Base-by-base conservation (phyloP, 2,888 invertebrate genomes). In the Tubiluchus corallicola region DNA sequence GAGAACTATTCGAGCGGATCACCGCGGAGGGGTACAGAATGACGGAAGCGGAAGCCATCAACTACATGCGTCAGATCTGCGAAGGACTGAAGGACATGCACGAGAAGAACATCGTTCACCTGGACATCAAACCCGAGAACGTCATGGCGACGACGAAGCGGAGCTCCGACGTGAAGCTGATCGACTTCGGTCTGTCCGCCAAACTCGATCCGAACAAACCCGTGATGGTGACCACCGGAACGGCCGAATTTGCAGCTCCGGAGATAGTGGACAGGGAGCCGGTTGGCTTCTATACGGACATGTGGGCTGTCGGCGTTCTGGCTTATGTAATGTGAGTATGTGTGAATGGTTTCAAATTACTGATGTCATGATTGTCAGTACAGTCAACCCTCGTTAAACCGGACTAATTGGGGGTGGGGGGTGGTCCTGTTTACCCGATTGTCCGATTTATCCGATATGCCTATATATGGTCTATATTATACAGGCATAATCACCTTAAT, bases 281-380 rank as follows among this genome's bases (percentile, higher is more conserved):
- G 0, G 96, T 99, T 49, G 98, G 98, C 45, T 99, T 98, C 72
- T 98, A 96, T 69, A 99, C 98, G 0, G 98, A 99, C 63, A 99
- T 99, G 98, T 99, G 98, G 98, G 94, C 96, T 29, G 81, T 92
- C 21, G 98, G 98, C 58, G 98, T 98, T 2, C 72, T 99, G n/a
- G 79, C 85, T 15, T 99, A 99, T 62, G 94, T 98, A 37, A 71
- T 99, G 80, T 88, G 69, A 82, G 85, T 78, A 29, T n/a, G 29
- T n/a, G 29, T n/a, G n/a, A n/a, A n/a, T n/a, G n/a, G n/a, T n/a
- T n/a, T n/a, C n/a, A n/a, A n/a, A n/a, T n/a, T n/a, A n/a, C n/a
- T n/a, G n/a, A n/a, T n/a, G n/a, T n/a, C n/a, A n/a, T n/a, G n/a
- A n/a, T n/a, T n/a, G n/a, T n/a, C n/a, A n/a, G n/a, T n/a, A n/a